Conservation (phyloP, 2,888 invertebrate genomes). For the Bibio marci region DNA sequence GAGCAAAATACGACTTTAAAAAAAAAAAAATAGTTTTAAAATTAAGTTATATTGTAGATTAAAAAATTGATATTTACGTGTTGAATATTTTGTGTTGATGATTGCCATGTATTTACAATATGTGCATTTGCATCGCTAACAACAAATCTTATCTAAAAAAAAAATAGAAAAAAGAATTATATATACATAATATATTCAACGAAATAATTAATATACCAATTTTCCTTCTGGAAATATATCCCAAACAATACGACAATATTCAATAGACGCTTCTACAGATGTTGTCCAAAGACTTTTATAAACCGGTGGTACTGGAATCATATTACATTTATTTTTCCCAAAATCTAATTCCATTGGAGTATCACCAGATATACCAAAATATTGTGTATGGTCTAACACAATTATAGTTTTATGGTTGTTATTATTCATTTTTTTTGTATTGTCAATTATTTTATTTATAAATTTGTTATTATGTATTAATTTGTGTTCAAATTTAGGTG, state of each 20-base stretch:
- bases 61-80: conserved; percentile 42
- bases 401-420: conserved; percentile 89
- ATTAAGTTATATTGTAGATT: background rate
- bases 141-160: conserved; percentile 59
- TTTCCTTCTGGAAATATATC: conserved; percentile 89
- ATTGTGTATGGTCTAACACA: conserved; percentile 85
- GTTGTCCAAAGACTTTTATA: conserved; percentile 93
- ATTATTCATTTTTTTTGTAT: conserved; percentile 11
- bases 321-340: conserved; percentile 40
- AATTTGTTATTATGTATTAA: too few relatives aligned
- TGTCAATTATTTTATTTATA: too few relatives aligned
- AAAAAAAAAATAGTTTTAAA: background rate
- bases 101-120: conserved; percentile 70
- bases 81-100: conserved; percentile 66
- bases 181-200: conserved; percentile 2
- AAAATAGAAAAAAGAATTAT: conserved; percentile 7
- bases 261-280: conserved; percentile 85
- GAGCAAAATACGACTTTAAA: too few relatives aligned
- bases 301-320: conserved; percentile 65
- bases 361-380: conserved; percentile 38
- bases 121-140: conserved; percentile 76
- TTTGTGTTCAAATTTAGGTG: too few relatives aligned
- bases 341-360: conserved; percentile 26
- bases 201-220: conserved; percentile 44
- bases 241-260: conserved; percentile 93